Evolutionary conservation across 2,888 invertebrate genomes (phyloP).

Genomic region (Helobdella robusta): DNA sequence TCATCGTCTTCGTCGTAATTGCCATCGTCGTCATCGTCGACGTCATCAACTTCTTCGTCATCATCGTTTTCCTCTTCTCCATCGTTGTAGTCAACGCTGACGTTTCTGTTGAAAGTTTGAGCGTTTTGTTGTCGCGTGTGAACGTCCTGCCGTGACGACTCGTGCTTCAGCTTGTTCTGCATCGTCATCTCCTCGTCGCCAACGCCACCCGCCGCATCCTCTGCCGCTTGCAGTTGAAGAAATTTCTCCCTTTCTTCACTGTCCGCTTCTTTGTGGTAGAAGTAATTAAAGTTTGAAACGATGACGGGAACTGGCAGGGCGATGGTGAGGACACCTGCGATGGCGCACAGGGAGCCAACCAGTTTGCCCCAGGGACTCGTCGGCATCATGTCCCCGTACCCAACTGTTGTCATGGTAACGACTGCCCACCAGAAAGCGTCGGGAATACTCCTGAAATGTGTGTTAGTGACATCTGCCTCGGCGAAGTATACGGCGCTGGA

Average conservation of each 20-base stretch:
- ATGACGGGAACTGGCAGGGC: slow-evolving; percentile 98
- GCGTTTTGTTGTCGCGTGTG: not conserved
- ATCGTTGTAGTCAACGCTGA: not conserved
- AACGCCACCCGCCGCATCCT: not conserved
- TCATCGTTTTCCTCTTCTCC: slow-evolving; percentile 6
- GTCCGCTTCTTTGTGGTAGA: slow-evolving; percentile 98
- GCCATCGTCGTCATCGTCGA: slow-evolving; percentile 11
- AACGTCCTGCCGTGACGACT: not conserved
- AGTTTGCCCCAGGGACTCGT: slow-evolving; percentile 87
- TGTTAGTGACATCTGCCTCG: slow-evolving; percentile 78
- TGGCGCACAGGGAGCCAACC: slow-evolving; percentile 94
- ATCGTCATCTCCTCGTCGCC: not conserved
- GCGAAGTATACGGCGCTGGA: slow-evolving; percentile 91
- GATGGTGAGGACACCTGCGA: slow-evolving; percentile 97
- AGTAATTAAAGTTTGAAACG: slow-evolving; percentile 99
- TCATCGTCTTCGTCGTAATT: not conserved
- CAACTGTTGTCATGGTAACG: slow-evolving; percentile 95
- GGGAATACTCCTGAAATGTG: slow-evolving; percentile 88
- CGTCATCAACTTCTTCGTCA: not conserved
- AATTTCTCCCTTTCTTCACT: slow-evolving; percentile 65
- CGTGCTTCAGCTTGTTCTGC: not conserved
- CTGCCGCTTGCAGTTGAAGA: slow-evolving; percentile 4
- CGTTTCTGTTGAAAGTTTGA: not conserved
- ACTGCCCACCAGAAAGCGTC: slow-evolving; percentile 88
- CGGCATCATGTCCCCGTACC: slow-evolving; percentile 99